phyloP scores from a whole-genome alignment of 92 coral and sea anemone species.

The Heteractis magnifica region DNA sequence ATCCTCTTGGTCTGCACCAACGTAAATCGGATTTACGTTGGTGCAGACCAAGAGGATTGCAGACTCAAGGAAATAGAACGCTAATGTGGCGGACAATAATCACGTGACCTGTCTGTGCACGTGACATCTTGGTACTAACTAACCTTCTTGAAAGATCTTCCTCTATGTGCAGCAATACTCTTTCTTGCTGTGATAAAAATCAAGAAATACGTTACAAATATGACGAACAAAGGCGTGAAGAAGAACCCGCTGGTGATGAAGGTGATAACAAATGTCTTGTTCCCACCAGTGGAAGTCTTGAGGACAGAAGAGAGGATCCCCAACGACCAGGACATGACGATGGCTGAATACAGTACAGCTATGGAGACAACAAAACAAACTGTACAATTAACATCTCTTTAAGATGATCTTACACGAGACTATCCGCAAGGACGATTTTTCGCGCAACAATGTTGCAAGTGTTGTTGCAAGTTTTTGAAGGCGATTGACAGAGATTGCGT shows the following conservation, averaged over 20 bases:
- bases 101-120: no score
- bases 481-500: no score
- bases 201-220: conserved; percentile 59
- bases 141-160: conserved; percentile 32
- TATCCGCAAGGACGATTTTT: no score
- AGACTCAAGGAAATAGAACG: neutral
- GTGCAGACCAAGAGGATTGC: no score
- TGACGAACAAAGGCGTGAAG: conserved; percentile 56
- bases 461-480: no score
- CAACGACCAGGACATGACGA: conserved; percentile 65
- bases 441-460: no score
- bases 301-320: conserved; percentile 57
- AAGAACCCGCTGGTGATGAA: conserved; percentile 59
- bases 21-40: no score
- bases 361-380: neutral
- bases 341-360: conserved; percentile 59
- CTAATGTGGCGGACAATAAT: no score
- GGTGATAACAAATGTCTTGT: conserved; percentile 48
- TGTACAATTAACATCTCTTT: no score
- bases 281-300: conserved; percentile 16
- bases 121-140: neutral
- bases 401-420: no score
- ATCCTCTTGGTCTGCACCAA: no score
- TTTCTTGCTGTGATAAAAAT: conserved; percentile 72
- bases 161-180: conserved; percentile 60